These are phyloP conservation scores for Corbicula japonica DNA, from an alignment of 2,888 invertebrate genomes.

Conservation along the genomic window DNA sequence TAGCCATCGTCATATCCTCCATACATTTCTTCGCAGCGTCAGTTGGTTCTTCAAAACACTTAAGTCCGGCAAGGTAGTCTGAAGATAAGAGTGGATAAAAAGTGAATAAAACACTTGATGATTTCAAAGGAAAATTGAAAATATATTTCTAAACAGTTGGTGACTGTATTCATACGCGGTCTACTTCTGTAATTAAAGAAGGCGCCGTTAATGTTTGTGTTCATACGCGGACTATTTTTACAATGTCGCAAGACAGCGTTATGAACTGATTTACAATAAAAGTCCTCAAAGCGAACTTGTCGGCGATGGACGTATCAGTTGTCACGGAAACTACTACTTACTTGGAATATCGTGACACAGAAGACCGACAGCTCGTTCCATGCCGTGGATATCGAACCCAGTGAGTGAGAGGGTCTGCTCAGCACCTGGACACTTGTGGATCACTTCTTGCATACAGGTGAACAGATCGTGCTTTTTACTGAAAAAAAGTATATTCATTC, in stretches of 20 bases:
- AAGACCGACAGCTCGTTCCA: conserved; percentile 71
- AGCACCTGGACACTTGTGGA: conserved; percentile 72
- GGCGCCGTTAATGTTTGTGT: too few species aligned
- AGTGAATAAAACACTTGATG: too few species aligned
- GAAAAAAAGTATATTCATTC: too few species aligned
- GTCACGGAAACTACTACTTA: conserved; percentile 41
- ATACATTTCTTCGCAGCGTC: conserved; percentile 60
- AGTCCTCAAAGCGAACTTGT: too few species aligned
- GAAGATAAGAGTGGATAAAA: neutral
- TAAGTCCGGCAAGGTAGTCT: conserved; percentile 68
- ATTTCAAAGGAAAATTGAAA: too few species aligned
- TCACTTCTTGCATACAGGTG: conserved; percentile 71
- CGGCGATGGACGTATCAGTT: too few species aligned
- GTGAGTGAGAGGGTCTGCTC: conserved; percentile 72
- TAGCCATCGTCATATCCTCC: conserved; percentile 68
- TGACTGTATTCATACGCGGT: too few species aligned
- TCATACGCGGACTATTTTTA: too few species aligned
- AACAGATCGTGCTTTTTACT: conserved; percentile 72
- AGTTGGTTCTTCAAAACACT: conserved; percentile 69
- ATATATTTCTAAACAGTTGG: too few species aligned
- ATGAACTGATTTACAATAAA: too few species aligned
- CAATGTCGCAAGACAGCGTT: too few species aligned
- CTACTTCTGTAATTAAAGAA: too few species aligned
- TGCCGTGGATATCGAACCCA: conserved; percentile 72
- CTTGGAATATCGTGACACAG: conserved; percentile 70